Percentiles rank a stretch among this genome's conserved stretches.
phyloP scores from a whole-genome alignment of 2,888 invertebrate genomes.

The Pollenia labialis region DNA sequence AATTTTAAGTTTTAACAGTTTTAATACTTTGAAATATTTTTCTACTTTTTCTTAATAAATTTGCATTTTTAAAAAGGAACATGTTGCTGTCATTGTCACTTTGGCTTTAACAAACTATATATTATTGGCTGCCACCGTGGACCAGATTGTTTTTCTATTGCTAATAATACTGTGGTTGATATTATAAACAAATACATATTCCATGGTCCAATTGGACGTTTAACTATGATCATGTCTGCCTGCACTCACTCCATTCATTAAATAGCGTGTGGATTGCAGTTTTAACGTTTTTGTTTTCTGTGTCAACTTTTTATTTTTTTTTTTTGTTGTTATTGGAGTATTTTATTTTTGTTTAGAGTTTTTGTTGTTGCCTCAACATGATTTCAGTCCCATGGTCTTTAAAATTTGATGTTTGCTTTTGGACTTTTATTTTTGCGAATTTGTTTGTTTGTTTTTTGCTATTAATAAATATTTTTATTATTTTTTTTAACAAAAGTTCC shows the following conservation, averaged over 20 bases:
- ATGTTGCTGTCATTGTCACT: slow-evolving; percentile 52
- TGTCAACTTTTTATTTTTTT: neutral
- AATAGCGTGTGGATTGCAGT: slow-evolving; percentile 55
- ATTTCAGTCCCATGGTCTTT: slow-evolving; percentile 46
- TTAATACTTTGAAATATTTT: slow-evolving; percentile 10
- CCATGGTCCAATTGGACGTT: slow-evolving; percentile 52
- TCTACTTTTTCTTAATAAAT: slow-evolving; percentile 22
- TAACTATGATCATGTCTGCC: slow-evolving; percentile 54
- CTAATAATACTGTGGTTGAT: slow-evolving; percentile 21
- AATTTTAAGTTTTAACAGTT: neutral
- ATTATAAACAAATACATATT: slow-evolving; percentile 32
- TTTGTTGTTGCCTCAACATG: slow-evolving; percentile 4
- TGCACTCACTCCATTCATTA: slow-evolving; percentile 61
- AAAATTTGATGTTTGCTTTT: slow-evolving; percentile 9
- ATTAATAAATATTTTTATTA: slow-evolving; percentile 29
- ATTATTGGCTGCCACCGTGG: neutral
- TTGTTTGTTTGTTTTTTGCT: slow-evolving; percentile 10
- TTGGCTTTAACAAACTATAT: slow-evolving; percentile 11
- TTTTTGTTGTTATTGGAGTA: neutral
- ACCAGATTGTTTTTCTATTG: neutral
- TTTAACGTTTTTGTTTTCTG: slow-evolving; percentile 3
- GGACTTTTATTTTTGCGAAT: neutral
- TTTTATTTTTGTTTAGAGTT: slow-evolving; percentile 8
- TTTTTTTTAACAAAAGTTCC: neutral
- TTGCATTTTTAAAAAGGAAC: slow-evolving; percentile 40